A percentile compares a stretch with the other conserved stretches of the same genome.
Evolutionary conservation across 2,797 vertebrate species (phyloP).

Genomic region (Melopsittacus undulatus): DNA sequence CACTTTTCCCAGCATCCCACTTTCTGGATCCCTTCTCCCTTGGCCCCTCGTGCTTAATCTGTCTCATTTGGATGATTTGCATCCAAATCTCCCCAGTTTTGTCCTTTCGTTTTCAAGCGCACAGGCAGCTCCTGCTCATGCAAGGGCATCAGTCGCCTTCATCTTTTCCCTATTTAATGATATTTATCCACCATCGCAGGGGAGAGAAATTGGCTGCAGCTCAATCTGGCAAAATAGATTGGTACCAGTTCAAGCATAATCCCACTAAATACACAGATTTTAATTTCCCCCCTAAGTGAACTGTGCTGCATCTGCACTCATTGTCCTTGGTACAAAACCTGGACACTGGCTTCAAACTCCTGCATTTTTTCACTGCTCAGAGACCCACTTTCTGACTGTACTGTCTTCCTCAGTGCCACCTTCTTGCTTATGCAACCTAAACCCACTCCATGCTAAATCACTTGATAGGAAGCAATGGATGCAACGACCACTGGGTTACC

Average conservation of each 20-base stretch:
- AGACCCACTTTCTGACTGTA: neutral
- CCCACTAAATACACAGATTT: conserved; percentile 60
- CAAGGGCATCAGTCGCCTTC: conserved; percentile 54
- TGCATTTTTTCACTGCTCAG: neutral
- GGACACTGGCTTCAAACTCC: neutral
- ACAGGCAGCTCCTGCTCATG: neutral
- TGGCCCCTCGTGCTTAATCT: neutral
- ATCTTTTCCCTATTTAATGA: conserved; percentile 55
- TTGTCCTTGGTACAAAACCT: conserved; percentile 35
- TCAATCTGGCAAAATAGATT: conserved; percentile 51
- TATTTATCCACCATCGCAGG: conserved; percentile 63
- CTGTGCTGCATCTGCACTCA: neutral
- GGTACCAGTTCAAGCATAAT: conserved; percentile 57
- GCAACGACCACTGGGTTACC: neutral
- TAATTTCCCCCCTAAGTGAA: conserved; percentile 24
- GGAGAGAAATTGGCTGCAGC: conserved; percentile 49
- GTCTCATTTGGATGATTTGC: neutral
- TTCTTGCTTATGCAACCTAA: neutral
- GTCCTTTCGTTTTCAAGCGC: neutral
- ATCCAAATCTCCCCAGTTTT: conserved; percentile 11
- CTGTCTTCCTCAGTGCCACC: neutral
- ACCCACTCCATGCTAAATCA: neutral
- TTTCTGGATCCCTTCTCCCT: neutral
- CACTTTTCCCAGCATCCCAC: neutral
- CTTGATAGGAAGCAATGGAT: neutral